phyloP scores from a whole-genome alignment of 1,140 invertebrate species.

The Drosophila novamexicana region DNA sequence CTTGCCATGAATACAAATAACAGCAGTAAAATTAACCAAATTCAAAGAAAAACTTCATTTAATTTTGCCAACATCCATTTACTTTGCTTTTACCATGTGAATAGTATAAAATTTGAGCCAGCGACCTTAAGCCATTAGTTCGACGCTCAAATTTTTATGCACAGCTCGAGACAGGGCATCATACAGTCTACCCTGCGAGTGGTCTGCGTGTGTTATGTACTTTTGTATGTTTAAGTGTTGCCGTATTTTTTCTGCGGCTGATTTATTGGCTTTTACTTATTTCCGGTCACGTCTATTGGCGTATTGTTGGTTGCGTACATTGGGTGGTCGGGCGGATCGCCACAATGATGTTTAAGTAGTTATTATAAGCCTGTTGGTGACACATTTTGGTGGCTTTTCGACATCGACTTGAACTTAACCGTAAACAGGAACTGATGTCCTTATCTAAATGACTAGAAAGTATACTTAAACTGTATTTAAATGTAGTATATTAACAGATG shows the following conservation, averaged over 20 bases:
- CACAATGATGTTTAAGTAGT: slow-evolving; percentile 47
- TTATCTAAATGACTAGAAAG: too few relatives aligned
- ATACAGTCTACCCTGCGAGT: not conserved
- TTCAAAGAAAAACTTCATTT: too few relatives aligned
- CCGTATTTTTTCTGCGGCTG: slow-evolving; percentile 49
- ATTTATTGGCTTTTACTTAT: slow-evolving; percentile 80
- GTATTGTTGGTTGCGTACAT: slow-evolving; percentile 19
- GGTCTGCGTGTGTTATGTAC: not conserved
- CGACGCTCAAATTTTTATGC: not conserved
- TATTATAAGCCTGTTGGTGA: slow-evolving; percentile 48
- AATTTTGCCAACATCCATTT: too few relatives aligned
- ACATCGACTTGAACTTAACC: slow-evolving; percentile 21
- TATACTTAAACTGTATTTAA: too few relatives aligned
- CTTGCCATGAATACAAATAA: too few relatives aligned
- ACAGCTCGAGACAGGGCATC: not conserved
- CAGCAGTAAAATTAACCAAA: too few relatives aligned
- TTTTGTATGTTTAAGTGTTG: slow-evolving; percentile 11
- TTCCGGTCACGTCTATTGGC: slow-evolving; percentile 53
- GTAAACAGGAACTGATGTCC: too few relatives aligned
- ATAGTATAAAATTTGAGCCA: too few relatives aligned
- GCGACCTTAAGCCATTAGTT: too few relatives aligned
- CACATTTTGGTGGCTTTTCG: slow-evolving; percentile 30
- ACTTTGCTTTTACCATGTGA: too few relatives aligned
- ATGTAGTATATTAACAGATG: too few relatives aligned
- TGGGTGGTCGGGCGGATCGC: too few relatives aligned